Percentiles rank a stretch among this genome's conserved stretches.
These are phyloP conservation scores for Halyomorpha halys DNA, from an alignment of 1,140 invertebrate genomes.

Conservation along the genomic window DNA sequence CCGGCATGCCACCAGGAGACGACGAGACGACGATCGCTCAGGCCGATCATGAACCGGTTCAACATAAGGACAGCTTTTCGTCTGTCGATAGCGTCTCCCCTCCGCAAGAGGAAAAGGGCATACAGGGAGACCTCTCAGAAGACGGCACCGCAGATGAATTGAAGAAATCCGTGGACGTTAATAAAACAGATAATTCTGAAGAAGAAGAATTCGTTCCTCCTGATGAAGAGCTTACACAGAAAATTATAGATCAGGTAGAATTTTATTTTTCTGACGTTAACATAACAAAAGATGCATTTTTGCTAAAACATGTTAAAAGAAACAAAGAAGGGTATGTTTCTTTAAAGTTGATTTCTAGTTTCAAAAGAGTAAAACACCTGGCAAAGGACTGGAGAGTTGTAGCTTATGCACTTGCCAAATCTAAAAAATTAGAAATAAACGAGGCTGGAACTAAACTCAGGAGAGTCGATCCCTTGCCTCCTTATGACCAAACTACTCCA, in stretches of 20 bases:
- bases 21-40: not conserved
- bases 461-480: slow-evolving; percentile 70
- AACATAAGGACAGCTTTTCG: slow-evolving; percentile 45
- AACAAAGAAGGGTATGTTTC: slow-evolving; percentile 93
- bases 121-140: slow-evolving; percentile 52
- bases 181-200: slow-evolving; percentile 28
- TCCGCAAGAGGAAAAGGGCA: slow-evolving; percentile 41
- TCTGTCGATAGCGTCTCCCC: slow-evolving; percentile 53
- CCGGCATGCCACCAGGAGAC: slow-evolving; percentile 10
- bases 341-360: slow-evolving; percentile 85
- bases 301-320: slow-evolving; percentile 84
- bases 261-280: slow-evolving; percentile 92
- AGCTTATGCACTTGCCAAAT: slow-evolving; percentile 65
- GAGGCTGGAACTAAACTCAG: slow-evolving; percentile 83
- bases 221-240: slow-evolving; percentile 58
- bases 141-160: slow-evolving; percentile 31
- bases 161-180: slow-evolving; percentile 20
- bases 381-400: slow-evolving; percentile 89
- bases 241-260: slow-evolving; percentile 75
- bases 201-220: slow-evolving; percentile 39
- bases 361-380: slow-evolving; percentile 83
- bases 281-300: slow-evolving; percentile 87
- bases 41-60: not conserved
- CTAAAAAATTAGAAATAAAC: slow-evolving; percentile 78
- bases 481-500: slow-evolving; percentile 80